Evolutionary conservation across 1,140 invertebrate genomes (phyloP), one percentile per base, ranked within the genome.

Genomic region (Piezodorus guildinii): DNA sequence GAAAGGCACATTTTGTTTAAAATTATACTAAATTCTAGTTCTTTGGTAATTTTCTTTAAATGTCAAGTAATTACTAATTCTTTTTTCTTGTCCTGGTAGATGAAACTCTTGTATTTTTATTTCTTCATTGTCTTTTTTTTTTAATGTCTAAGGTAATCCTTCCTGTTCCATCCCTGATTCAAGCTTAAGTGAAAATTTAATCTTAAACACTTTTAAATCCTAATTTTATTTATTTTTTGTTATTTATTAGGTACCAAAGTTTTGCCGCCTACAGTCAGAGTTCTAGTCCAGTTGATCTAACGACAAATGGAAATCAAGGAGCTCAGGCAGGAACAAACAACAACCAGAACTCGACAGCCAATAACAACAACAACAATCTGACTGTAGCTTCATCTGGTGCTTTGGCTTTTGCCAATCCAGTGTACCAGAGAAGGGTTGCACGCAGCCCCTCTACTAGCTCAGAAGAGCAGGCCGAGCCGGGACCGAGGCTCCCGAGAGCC

Each of bases 261-360:
- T 90, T 92, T 71, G 87, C 88, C 5, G 89, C 88, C 8, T 91
- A 91, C 73, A 92, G 89, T 71, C 90, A 91, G 73, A 91, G 88
- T 64, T 91, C 86, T 69, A 91, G 88, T 72, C 90, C 90, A n/a
- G 86, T 91, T 3, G 90, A 93, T 71, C 78, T 85, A 12, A 78
- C 77, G 9, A 73, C 74, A 62, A 74, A 65, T 62, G 71, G 67
- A 25, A 71, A 70, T 69, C 69, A 68, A 66, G 68, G 65, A 19
- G 51, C 58, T 16, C 17, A 21, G 14, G 23, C 3, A 23, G 52
- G 17, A 21, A 30, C 16, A 4, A 52, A 49, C 45, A 67, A 68
- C 63, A 63, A 61, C 63, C 34, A 64, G 58, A 54, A 39, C 34
- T 25, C 49, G 64, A 58, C 54, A 63, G 58, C 25, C 58, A 66